These are phyloP conservation scores for Agonopterix arenella DNA, from an alignment of 2,888 invertebrate genomes.

Conservation along the genomic window DNA sequence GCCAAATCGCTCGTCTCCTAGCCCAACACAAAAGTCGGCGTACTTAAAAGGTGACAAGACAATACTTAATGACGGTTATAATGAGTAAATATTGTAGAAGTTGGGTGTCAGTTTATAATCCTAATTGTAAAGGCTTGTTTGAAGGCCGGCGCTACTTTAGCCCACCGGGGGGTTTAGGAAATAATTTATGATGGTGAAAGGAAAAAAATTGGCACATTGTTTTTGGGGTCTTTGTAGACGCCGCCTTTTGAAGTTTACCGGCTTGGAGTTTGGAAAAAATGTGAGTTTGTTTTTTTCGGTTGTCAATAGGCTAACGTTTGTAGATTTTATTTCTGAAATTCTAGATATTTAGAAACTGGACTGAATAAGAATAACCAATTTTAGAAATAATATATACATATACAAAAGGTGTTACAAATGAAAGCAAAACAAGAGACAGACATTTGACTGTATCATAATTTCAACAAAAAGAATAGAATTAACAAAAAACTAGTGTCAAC, in stretches of 20 bases:
- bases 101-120: constrained; percentile 32
- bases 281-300: too few relatives aligned
- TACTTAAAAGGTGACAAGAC: constrained; percentile 60
- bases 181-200: constrained; percentile 10
- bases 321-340: too few relatives aligned
- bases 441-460: too few relatives aligned
- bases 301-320: too few relatives aligned
- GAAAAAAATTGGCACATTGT: constrained; percentile 9
- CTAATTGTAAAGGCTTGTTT: constrained; percentile 17
- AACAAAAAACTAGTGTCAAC: too few relatives aligned
- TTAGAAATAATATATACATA: too few relatives aligned
- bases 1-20: constrained; percentile 9
- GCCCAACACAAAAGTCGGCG: constrained; percentile 42
- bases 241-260: constrained; percentile 1
- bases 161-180: constrained; percentile 3
- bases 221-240: constrained; percentile 9
- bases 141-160: constrained; percentile 21
- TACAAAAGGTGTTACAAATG: too few relatives aligned
- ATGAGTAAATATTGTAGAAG: constrained; percentile 60
- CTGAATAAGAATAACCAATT: too few relatives aligned
- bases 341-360: too few relatives aligned
- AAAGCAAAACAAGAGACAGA: too few relatives aligned
- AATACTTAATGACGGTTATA: constrained; percentile 60
- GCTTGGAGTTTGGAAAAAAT: not conserved
- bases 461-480: too few relatives aligned